Conservation (phyloP, 2,888 invertebrate species). For the Griposia aprilina region DNA sequence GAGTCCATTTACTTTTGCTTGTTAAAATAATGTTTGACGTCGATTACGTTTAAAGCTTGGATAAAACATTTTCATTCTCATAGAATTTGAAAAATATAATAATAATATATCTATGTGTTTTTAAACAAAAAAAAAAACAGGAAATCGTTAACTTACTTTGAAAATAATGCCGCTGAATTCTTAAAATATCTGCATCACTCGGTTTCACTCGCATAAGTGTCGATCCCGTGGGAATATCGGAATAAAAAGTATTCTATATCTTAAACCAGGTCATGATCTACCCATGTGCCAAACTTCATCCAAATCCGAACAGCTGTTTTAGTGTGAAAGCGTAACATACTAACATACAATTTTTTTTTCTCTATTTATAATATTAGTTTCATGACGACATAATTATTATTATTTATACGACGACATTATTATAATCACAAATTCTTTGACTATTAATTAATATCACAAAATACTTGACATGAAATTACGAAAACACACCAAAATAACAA, state of each 20-base stretch:
- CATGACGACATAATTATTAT: too few species aligned
- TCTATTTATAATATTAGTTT: background rate
- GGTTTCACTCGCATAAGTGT: background rate
- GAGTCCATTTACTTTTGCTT: constrained; percentile 55
- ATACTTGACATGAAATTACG: constrained; percentile 5
- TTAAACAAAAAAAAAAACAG: background rate
- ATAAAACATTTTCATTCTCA: background rate
- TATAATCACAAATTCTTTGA: background rate
- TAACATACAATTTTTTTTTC: background rate
- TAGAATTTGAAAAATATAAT: too few species aligned
- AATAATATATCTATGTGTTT: background rate
- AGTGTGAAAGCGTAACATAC: background rate
- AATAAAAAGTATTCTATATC: background rate
- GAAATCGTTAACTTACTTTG: background rate
- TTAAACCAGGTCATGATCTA: background rate
- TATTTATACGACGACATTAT: background rate
- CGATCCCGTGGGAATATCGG: background rate
- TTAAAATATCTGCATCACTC: background rate
- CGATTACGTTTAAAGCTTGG: background rate
- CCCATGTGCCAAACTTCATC: background rate
- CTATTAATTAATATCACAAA: background rate
- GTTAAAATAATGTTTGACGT: constrained; percentile 44
- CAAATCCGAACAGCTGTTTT: background rate
- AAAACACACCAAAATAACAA: constrained; percentile 11
- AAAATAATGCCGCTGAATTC: background rate